Base-by-base conservation (phyloP, 2,888 invertebrate species). In the Acleris literana region DNA sequence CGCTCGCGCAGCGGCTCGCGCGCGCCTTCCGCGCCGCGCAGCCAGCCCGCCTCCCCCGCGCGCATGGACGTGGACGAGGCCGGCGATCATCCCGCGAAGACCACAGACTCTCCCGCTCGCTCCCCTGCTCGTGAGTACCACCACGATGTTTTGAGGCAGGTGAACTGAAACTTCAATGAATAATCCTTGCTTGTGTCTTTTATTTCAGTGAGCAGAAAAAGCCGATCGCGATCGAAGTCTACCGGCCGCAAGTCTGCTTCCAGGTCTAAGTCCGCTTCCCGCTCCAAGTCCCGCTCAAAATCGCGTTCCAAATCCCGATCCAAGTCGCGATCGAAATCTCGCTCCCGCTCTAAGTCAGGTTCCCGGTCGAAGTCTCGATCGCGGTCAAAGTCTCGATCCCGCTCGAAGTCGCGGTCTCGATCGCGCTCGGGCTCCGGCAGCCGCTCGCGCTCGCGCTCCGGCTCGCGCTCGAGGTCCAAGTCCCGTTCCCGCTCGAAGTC, bases 401-500 rank as follows among this genome's bases (percentile, higher is more conserved):
- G 62, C n/a, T 62, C 64, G 6, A 52, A 54, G 33, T 85, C 83
- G 0, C 72, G 76, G 18, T 78, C 79, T 18, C 66, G 74, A 33
- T 79, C 79, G 4, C 55, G 68, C 13, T 77, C 76, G 2, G 65
- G 69, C 33, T 76, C 76, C 1, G 66, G 68, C 6, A 76, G 74
- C 17, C 60, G 70, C n/a, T 77, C 74, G 0, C 54, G 71, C 2
- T 77, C 78, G 0, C 54, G 54, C 33, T 54, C 53, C 11, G 64
- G 71, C 1, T 77, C 78, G 0, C 53, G 53, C 17, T 54, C 54
- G 1, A 65, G 65, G 6, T 75, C 79, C 5, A 71, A 80, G 18
- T 83, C 85, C 0, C 75, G 85, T 18, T 83, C 82, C 25, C 76
- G 81, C 29, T 84, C 84, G 57, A 81, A 77, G 72, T 84, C 83